Conservation (phyloP, 2,888 invertebrate species). For the Agrypnus murinus region DNA sequence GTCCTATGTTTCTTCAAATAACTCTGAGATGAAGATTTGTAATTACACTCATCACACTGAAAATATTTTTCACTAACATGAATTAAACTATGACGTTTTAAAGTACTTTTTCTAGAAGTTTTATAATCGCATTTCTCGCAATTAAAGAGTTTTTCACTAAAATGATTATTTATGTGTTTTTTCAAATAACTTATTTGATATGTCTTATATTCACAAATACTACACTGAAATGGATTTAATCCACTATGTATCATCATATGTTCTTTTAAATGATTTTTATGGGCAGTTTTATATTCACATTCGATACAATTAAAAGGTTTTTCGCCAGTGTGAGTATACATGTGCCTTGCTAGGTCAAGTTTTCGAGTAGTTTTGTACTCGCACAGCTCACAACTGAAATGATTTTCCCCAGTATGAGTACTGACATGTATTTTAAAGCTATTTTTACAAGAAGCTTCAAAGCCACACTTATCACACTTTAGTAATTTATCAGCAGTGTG, state of each 20-base stretch:
- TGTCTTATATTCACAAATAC: neutral
- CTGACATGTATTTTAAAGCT: neutral
- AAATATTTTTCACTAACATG: neutral
- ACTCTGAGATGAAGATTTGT: neutral
- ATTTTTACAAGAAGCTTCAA: neutral
- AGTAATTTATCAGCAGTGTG: neutral
- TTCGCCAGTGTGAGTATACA: neutral
- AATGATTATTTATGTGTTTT: constrained; percentile 19
- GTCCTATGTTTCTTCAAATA: neutral
- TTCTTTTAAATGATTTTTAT: neutral
- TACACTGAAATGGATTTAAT: neutral
- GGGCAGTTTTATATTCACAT: neutral
- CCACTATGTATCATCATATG: neutral
- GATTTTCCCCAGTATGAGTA: neutral
- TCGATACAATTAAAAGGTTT: neutral
- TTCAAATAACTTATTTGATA: neutral
- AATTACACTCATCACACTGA: neutral
- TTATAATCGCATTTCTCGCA: neutral
- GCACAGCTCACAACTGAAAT: too few species aligned
- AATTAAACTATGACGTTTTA: neutral
- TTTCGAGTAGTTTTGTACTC: constrained; percentile 2
- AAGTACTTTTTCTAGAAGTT: too few species aligned
- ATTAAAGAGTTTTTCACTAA: neutral
- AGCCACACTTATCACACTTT: neutral
- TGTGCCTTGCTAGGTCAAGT: neutral